phyloP scores from a whole-genome alignment of 1,140 invertebrate genomes.

The Saxidomus purpurata region DNA sequence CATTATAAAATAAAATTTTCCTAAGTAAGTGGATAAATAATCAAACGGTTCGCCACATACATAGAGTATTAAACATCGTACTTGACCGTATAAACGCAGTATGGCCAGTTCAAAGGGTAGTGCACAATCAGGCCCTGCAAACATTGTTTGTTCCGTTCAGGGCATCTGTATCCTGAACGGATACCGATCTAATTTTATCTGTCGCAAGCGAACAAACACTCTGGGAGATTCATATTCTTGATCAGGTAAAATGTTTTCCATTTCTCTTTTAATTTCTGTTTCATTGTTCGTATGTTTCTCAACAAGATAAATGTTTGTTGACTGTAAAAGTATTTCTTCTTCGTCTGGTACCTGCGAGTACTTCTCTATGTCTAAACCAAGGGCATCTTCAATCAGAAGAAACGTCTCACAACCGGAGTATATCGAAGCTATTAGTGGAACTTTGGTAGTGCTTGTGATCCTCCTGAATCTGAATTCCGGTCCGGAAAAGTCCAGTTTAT shows the following conservation, averaged over 20 bases:
- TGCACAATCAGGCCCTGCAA: too few species aligned
- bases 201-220: background rate
- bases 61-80: too few species aligned
- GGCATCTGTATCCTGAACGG: too few species aligned
- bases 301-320: background rate
- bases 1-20: too few species aligned
- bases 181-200: too few species aligned
- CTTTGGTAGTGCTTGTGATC: background rate
- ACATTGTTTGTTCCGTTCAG: too few species aligned
- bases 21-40: too few species aligned
- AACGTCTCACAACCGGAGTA: background rate
- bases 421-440: background rate
- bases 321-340: background rate
- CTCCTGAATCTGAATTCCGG: background rate
- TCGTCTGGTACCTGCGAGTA: background rate
- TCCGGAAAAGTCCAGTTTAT: background rate
- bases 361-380: background rate
- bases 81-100: too few species aligned
- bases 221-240: too few species aligned
- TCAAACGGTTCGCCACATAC: too few species aligned
- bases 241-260: background rate
- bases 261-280: background rate
- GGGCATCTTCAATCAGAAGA: background rate
- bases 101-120: too few species aligned
- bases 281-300: background rate